These are phyloP conservation scores for Struthidea cinerea DNA, from an alignment of 2,113 vertebrate genomes.

Conservation along the genomic window DNA sequence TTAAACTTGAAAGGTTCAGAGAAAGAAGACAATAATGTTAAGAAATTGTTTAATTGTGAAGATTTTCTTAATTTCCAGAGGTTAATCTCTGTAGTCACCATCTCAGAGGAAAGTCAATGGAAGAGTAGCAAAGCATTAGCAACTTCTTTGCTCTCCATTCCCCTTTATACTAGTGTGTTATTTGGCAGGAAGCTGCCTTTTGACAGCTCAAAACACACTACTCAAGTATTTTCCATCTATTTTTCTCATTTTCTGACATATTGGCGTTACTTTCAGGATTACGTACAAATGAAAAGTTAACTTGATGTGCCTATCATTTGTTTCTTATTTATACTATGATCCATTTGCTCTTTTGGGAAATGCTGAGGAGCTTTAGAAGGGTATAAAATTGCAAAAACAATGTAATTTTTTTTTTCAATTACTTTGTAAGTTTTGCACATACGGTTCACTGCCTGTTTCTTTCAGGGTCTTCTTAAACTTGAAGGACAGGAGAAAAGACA, in stretches of 20 bases:
- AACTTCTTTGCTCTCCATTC: background rate
- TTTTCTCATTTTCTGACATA: background rate
- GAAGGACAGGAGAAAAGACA: background rate
- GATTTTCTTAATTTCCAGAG: background rate
- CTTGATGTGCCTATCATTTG: background rate
- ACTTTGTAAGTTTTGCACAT: background rate
- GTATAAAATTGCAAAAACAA: background rate
- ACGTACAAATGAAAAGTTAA: background rate
- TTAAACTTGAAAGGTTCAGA: background rate
- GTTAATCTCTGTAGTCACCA: background rate
- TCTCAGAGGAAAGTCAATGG: background rate
- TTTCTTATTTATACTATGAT: background rate
- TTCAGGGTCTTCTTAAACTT: background rate
- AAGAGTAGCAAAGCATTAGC: background rate
- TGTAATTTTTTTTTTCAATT: accelerated
- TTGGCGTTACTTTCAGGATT: background rate
- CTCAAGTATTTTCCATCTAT: background rate
- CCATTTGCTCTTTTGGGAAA: background rate
- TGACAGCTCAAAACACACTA: background rate
- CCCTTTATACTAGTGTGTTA: background rate
- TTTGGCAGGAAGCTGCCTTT: background rate
- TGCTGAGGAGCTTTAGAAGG: background rate
- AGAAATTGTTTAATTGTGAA: background rate
- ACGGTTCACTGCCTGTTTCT: background rate
- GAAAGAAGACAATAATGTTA: background rate